Evolutionary conservation across 2,888 invertebrate genomes (phyloP).

Genomic region (Cephus spinipes): DNA sequence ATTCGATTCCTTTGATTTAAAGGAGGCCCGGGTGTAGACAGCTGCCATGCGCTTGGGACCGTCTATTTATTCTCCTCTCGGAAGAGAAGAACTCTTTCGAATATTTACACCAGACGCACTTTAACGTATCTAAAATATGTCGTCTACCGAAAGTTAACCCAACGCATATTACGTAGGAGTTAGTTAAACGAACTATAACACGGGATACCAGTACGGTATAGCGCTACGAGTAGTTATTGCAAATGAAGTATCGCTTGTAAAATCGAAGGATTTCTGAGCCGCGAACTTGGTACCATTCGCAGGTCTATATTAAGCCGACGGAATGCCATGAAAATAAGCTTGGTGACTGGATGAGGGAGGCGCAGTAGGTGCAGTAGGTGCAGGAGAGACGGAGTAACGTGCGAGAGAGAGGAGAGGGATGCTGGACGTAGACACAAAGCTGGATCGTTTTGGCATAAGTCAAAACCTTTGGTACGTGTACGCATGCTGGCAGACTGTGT

Average conservation of each 20-base stretch:
- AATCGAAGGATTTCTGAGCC: slow-evolving; percentile 7
- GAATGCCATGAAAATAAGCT: slow-evolving; percentile 62
- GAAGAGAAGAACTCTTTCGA: slow-evolving; percentile 43
- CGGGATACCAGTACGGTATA: not conserved
- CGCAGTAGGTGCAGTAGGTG: slow-evolving; percentile 28
- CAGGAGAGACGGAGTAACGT: slow-evolving; percentile 1
- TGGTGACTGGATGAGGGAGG: slow-evolving; percentile 31
- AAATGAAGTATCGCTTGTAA: not conserved
- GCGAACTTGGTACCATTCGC: slow-evolving; percentile 56
- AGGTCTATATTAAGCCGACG: slow-evolving; percentile 59
- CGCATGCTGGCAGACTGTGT: slow-evolving; percentile 42
- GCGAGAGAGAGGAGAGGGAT: slow-evolving; percentile 11
- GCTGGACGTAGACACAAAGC: slow-evolving; percentile 56
- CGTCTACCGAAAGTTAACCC: not conserved
- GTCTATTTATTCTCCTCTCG: slow-evolving; percentile 54
- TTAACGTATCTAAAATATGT: not conserved
- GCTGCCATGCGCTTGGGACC: slow-evolving; percentile 47
- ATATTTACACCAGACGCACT: slow-evolving; percentile 30
- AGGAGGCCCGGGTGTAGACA: slow-evolving; percentile 46
- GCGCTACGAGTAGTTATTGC: not conserved
- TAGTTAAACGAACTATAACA: not conserved
- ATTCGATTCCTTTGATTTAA: slow-evolving; percentile 48
- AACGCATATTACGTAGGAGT: not conserved
- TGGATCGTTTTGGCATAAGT: slow-evolving; percentile 64
- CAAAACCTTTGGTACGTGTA: slow-evolving; percentile 58